These are phyloP conservation scores for Sphaerolaimus hirsutus DNA, from an alignment of 2,888 invertebrate genomes.

Conservation along the genomic window DNA sequence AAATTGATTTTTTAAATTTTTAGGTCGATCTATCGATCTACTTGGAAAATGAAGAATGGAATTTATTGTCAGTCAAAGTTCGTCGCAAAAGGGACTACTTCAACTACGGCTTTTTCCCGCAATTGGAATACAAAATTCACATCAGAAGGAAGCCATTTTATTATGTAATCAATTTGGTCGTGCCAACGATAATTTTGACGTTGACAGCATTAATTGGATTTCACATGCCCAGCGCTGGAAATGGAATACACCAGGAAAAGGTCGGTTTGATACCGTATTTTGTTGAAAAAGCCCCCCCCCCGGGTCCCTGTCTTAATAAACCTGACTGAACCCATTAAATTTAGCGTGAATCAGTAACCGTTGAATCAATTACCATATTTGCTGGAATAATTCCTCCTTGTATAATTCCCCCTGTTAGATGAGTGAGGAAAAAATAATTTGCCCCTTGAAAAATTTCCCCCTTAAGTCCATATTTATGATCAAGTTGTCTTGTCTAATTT, in stretches of 20 bases:
- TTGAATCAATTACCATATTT: no score
- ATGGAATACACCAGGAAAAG: not conserved
- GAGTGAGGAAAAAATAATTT: no score
- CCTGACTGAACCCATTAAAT: no score
- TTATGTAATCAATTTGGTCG: slow-evolving; percentile 1
- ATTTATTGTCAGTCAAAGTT: slow-evolving; percentile 34
- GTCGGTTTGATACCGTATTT: no score
- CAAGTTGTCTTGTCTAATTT: no score
- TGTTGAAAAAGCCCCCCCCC: no score
- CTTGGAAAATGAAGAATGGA: slow-evolving; percentile 63
- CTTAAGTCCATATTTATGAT: no score
- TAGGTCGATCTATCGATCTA: slow-evolving; percentile 61
- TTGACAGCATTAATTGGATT: slow-evolving; percentile 6
- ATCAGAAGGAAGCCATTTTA: slow-evolving; percentile 6
- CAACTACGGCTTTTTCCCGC: slow-evolving; percentile 7
- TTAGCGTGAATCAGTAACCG: no score
- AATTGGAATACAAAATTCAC: slow-evolving; percentile 1
- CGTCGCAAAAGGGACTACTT: not conserved
- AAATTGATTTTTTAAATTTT: slow-evolving; percentile 1
- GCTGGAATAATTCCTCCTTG: no score
- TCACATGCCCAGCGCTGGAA: slow-evolving; percentile 6
- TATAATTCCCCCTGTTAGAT: no score
- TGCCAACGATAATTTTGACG: not conserved
- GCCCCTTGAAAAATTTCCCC: no score
- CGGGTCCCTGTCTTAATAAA: no score